Evolutionary conservation across 2,113 vertebrate species (phyloP).

Genomic region (Dicaeum eximium): DNA sequence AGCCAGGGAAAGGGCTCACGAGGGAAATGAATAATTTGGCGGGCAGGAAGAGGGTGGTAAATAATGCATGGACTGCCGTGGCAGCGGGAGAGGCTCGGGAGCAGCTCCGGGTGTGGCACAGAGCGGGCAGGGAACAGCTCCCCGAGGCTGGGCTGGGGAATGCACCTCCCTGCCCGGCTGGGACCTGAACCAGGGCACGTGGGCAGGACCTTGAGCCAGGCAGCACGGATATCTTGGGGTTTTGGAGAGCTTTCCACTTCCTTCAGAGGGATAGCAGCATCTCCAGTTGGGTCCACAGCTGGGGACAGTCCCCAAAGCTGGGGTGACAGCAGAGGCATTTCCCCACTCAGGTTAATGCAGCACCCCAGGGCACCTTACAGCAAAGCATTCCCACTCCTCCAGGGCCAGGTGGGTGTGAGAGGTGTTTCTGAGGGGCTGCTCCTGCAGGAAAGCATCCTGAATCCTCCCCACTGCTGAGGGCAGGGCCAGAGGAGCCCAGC

Average conservation of each 20-base stretch:
- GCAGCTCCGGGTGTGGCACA: background rate
- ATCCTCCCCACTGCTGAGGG: background rate
- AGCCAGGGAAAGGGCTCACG: background rate
- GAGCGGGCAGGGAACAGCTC: background rate
- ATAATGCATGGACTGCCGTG: background rate
- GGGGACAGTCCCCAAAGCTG: background rate
- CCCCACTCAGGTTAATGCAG: background rate
- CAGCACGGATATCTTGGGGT: accelerated
- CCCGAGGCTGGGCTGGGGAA: background rate
- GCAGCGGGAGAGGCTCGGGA: background rate
- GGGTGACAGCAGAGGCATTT: background rate
- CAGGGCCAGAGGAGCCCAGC: background rate
- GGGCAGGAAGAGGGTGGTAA: background rate
- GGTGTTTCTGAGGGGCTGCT: background rate
- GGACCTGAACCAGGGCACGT: accelerated
- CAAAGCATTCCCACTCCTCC: background rate
- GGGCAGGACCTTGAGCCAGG: background rate
- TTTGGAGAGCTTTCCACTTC: background rate
- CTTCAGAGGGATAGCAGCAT: background rate
- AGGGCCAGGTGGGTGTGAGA: background rate
- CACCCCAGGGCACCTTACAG: background rate
- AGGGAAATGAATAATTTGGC: background rate
- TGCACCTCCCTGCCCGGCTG: background rate
- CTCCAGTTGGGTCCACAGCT: background rate
- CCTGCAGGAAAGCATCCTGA: background rate